These are phyloP conservation scores for Symphodus melops DNA, from an alignment of 2,113 vertebrate genomes.

Conservation along the genomic window DNA sequence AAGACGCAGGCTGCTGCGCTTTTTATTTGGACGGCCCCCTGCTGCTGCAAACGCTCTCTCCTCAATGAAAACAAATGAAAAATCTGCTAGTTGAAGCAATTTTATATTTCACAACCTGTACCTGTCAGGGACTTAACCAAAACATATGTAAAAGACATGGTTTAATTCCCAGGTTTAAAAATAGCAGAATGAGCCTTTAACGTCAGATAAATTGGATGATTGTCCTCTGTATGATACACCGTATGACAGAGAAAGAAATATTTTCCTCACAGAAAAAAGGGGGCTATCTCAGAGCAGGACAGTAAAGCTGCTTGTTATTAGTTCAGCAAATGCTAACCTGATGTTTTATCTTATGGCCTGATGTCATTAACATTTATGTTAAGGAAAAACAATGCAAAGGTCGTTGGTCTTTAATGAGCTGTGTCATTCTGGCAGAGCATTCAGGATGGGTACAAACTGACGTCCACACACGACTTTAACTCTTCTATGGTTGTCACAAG, in stretches of 20 bases:
- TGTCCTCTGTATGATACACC: neutral
- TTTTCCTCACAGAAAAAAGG: neutral
- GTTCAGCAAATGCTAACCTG: constrained; percentile 1
- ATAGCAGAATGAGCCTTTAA: no score
- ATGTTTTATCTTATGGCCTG: neutral
- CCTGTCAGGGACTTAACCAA: no score
- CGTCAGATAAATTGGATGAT: no score
- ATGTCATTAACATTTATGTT: constrained; percentile 12
- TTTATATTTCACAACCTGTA: no score
- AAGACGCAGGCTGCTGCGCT: no score
- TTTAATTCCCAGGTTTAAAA: no score
- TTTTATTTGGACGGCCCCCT: no score
- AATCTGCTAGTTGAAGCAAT: no score
- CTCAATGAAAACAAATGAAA: no score
- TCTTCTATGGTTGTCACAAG: neutral
- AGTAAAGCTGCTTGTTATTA: constrained; percentile 13
- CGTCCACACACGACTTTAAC: neutral
- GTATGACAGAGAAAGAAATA: neutral
- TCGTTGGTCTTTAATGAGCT: neutral
- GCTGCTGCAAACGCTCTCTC: no score
- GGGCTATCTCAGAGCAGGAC: neutral
- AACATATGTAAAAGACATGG: no score
- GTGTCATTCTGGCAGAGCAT: no score
- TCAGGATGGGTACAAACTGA: neutral
- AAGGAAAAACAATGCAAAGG: constrained; percentile 1